phyloP scores from a whole-genome alignment of 2,888 invertebrate genomes.

The Polyommatus iphigenia region DNA sequence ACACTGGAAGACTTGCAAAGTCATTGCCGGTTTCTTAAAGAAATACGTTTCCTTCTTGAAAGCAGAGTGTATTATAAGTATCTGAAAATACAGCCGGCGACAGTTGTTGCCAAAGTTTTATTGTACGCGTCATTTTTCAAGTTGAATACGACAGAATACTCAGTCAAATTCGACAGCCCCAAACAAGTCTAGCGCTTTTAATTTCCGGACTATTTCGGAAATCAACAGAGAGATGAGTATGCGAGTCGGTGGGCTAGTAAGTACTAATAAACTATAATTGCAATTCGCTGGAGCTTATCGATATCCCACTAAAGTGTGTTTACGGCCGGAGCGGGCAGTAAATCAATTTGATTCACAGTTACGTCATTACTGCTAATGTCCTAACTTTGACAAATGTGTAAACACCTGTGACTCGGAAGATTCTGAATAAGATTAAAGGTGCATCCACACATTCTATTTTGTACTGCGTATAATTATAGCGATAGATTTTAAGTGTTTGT shows the following conservation, averaged over 20 bases:
- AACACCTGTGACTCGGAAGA: constrained; percentile 35
- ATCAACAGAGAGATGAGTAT: not conserved
- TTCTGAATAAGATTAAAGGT: constrained; percentile 32
- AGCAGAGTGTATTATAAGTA: not conserved
- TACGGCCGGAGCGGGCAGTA: constrained; percentile 1
- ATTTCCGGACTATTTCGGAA: not conserved
- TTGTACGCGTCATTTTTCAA: not conserved
- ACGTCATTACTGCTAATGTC: constrained; percentile 35
- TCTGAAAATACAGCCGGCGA: not conserved
- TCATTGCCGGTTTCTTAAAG: no score
- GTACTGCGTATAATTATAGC: not conserved
- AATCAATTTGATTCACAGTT: constrained; percentile 34
- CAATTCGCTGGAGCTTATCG: constrained; percentile 7
- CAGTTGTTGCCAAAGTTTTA: not conserved
- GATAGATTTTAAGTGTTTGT: not conserved
- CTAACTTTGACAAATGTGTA: constrained; percentile 37
- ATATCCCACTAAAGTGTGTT: constrained; percentile 20
- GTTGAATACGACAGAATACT: not conserved
- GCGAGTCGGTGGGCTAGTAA: constrained; percentile 1
- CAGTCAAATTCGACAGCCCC: not conserved
- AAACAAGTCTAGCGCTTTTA: not conserved
- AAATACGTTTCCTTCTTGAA: not conserved
- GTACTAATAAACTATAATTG: constrained; percentile 21
- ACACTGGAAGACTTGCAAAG: no score
- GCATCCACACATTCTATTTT: constrained; percentile 4